phyloP scores from a whole-genome alignment of 1,140 invertebrate genomes.

The Drosophila aff. region DNA sequence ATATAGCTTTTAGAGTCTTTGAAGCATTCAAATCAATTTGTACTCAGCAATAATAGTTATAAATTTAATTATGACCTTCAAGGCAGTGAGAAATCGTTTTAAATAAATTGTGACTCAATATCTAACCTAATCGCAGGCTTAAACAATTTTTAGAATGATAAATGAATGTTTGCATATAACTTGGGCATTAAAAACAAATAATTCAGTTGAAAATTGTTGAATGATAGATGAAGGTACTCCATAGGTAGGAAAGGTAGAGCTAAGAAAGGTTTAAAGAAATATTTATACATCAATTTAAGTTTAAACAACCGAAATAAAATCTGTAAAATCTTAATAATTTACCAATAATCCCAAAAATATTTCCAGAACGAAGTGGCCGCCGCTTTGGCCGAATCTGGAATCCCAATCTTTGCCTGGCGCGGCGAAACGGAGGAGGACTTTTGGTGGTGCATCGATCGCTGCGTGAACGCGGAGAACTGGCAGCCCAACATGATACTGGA shows the following conservation, averaged over 20 bases:
- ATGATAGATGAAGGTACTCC: background rate
- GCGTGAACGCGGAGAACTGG: conserved; percentile 96
- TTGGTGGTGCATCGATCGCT: conserved; percentile 99
- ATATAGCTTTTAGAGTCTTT: too few species aligned
- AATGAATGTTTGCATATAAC: conserved; percentile 5
- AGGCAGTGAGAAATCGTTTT: background rate
- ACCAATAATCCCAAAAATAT: background rate
- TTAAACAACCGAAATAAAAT: background rate
- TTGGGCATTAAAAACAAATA: background rate
- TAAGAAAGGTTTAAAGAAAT: background rate
- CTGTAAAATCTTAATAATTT: background rate
- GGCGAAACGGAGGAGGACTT: conserved; percentile 98
- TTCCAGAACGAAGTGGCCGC: conserved; percentile 97
- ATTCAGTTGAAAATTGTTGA: too few species aligned
- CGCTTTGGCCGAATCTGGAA: conserved; percentile 96
- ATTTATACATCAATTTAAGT: background rate
- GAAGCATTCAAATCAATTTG: background rate
- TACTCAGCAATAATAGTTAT: background rate
- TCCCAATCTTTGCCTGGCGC: conserved; percentile 97
- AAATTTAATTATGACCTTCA: conserved; percentile 8
- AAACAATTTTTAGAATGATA: background rate
- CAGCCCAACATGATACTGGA: conserved; percentile 99
- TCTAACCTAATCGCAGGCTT: background rate
- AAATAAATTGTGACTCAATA: background rate
- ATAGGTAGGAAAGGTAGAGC: too few species aligned